Evolutionary conservation across 2,113 vertebrate species (phyloP), one percentile per base, ranked within the genome.

Genomic region (Mustela nigripes): DNA sequence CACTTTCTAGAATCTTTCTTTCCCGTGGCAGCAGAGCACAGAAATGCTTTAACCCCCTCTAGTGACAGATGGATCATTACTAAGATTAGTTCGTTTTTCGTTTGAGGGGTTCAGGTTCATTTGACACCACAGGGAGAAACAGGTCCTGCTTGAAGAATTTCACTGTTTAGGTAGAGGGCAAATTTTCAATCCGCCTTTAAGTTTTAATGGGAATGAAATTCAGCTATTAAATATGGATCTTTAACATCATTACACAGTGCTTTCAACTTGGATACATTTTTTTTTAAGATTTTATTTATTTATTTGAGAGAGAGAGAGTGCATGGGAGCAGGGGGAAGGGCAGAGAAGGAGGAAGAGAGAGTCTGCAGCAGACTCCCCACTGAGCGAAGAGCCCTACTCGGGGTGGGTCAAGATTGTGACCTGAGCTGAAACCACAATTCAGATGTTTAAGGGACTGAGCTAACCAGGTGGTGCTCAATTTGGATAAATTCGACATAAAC

Each of bases 41-140:
- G 98, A 98, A 98, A 98, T 97, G 97, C 97, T 99, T 98, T 98
- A 98, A 99, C 98, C 97, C 98, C 98, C 97, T 98, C 97, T 97
- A 98, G 98, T 97, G 98, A 98, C 92, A 89, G 95, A 97, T 92
- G 97, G 98, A 74, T 97, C 98, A 98, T 89, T 60, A 90, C 96
- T 98, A 93, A 97, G 96, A 91, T 93, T 67, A 95, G 94, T 96
- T 96, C 94, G 58, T 94, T 96, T 97, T 97, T 97, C 93, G 74
- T 91, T 96, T 82, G 93, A 98, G 97, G 95, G 97, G 94, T 97
- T 18, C 53, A 56, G 53, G 16, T 56, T 56, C 5, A 5, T 56
- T 56, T 56, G 86, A 97, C 96, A 95, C 95, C 94, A 91, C 50
- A 90, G 84, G 80, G 82, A 97, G 94, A 96, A 96, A 91, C 39